These are phyloP conservation scores for Drosophila tanythrix DNA, from an alignment of 2,888 invertebrate species.

Conservation along the genomic window DNA sequence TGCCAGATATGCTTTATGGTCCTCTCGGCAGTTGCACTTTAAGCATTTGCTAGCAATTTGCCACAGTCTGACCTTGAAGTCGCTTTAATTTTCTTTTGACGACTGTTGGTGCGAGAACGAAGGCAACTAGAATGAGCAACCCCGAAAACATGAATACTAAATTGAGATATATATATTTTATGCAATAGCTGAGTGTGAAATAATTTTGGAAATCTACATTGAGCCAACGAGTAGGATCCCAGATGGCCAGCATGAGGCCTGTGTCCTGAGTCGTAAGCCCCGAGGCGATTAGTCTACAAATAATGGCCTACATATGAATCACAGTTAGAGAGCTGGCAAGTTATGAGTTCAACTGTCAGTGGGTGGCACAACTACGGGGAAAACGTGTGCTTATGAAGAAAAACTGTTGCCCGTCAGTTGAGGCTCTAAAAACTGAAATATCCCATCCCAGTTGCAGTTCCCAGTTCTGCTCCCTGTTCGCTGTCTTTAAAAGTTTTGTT, in stretches of 20 bases:
- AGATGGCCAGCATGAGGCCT: constrained; percentile 32
- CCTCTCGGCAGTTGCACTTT: neutral
- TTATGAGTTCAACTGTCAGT: constrained; percentile 45
- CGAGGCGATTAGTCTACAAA: constrained; percentile 42
- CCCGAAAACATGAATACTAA: constrained; percentile 11
- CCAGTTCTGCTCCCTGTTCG: constrained; percentile 11
- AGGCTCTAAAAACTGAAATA: constrained; percentile 1
- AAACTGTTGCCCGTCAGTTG: constrained; percentile 37
- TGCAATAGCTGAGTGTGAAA: constrained; percentile 30
- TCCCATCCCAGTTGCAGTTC: neutral
- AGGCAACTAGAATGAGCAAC: constrained; percentile 35
- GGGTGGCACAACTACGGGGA: constrained; percentile 33
- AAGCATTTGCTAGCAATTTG: constrained; percentile 15
- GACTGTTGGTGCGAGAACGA: neutral
- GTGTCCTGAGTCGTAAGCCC: neutral
- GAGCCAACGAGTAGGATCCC: constrained; percentile 12
- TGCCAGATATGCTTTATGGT: constrained; percentile 22
- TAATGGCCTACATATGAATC: constrained; percentile 59
- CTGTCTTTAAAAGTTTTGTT: constrained; percentile 42
- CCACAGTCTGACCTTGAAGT: constrained; percentile 27
- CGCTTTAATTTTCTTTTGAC: constrained; percentile 28
- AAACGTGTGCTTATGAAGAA: constrained; percentile 63
- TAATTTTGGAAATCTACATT: constrained; percentile 21
- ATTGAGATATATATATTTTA: constrained; percentile 26
- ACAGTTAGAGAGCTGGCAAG: constrained; percentile 48